A percentile compares a stretch with the other conserved stretches of the same genome.
These are phyloP conservation scores for Cryptomyrus ogoouensis DNA, from an alignment of 2,113 vertebrate genomes.

Conservation along the genomic window DNA sequence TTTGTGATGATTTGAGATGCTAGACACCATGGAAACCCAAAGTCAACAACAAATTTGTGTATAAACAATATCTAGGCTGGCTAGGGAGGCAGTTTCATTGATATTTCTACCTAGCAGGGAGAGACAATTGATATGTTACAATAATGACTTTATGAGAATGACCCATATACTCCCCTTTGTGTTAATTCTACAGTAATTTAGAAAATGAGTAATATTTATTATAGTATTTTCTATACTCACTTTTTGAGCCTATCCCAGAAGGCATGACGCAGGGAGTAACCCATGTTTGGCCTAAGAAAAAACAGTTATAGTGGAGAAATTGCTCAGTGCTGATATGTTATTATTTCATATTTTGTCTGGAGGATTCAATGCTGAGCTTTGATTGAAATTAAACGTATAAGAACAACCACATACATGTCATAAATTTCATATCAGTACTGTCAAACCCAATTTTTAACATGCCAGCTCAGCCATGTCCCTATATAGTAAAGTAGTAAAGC, in stretches of 20 bases:
- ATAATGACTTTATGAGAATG: neutral
- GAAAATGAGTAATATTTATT: too few species aligned
- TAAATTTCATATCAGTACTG: neutral
- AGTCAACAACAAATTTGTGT: neutral
- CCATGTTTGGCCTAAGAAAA: too few species aligned
- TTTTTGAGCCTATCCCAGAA: too few species aligned
- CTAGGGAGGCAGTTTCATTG: too few species aligned
- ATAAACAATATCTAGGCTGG: neutral
- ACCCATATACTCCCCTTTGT: neutral
- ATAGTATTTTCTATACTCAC: too few species aligned
- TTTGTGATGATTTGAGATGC: neutral
- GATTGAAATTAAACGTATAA: neutral
- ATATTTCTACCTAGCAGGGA: neutral
- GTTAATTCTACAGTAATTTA: too few species aligned
- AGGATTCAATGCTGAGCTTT: neutral
- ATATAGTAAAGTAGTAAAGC: neutral
- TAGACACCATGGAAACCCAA: neutral
- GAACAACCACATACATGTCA: neutral
- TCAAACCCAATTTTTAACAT: neutral
- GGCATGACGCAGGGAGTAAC: too few species aligned
- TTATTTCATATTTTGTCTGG: neutral
- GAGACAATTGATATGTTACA: neutral
- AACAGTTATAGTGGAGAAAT: neutral
- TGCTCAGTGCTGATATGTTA: neutral
- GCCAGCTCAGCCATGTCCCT: neutral